Conservation (phyloP, 2,113 vertebrate genomes). For the Oncorhynchus masou region DNA sequence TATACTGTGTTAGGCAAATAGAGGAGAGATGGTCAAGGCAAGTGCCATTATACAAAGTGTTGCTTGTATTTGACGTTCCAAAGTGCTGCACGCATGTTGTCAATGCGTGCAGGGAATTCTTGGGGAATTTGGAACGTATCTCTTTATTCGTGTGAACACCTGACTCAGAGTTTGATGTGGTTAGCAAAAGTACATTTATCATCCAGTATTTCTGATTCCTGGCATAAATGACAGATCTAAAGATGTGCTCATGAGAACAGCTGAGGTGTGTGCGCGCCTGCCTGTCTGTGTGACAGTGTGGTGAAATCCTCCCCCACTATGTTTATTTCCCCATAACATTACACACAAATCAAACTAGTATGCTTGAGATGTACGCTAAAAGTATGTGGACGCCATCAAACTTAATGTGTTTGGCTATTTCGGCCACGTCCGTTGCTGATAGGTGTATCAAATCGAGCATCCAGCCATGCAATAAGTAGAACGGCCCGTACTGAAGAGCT, state of each 20-base stretch:
- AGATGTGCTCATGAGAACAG: not conserved
- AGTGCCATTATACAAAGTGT: not conserved
- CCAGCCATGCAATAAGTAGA: too few relatives aligned
- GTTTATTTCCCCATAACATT: slow-evolving; percentile 33
- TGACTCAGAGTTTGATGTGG: not conserved
- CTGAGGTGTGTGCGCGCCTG: slow-evolving; percentile 9
- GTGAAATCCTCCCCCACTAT: slow-evolving; percentile 8
- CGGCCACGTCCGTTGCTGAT: too few relatives aligned
- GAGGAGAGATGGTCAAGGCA: not conserved
- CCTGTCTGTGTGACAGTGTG: not conserved
- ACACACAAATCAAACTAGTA: slow-evolving; percentile 42
- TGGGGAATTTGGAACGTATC: not conserved
- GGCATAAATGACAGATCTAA: slow-evolving; percentile 18
- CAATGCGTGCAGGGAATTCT: not conserved
- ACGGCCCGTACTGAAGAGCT: too few relatives aligned
- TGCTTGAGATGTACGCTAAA: slow-evolving; percentile 22
- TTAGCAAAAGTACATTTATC: not conserved
- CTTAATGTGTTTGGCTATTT: too few relatives aligned
- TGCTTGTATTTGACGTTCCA: not conserved
- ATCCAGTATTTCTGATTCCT: slow-evolving; percentile 13
- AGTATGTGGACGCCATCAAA: too few relatives aligned
- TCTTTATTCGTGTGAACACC: not conserved
- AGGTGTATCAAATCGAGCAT: too few relatives aligned
- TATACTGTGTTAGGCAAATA: not conserved
- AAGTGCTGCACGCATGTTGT: not conserved